phyloP scores from a whole-genome alignment of 2,113 vertebrate species.

The Phalacrocorax brasilianus region DNA sequence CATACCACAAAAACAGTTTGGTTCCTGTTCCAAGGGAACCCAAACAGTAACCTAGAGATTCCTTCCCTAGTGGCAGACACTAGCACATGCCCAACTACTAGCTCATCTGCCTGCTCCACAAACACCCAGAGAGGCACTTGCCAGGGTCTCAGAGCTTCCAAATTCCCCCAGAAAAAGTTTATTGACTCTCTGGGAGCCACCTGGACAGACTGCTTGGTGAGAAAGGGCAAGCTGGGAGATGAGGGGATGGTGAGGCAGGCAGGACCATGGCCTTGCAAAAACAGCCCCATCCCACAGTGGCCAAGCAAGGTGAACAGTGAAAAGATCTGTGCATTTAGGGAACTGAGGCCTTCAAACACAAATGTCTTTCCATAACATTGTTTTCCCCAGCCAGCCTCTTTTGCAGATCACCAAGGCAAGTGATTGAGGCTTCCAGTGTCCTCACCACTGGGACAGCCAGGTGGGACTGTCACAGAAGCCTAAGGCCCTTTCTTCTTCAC shows the following conservation, averaged over 20 bases:
- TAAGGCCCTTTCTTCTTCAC: neutral
- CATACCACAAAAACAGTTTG: neutral
- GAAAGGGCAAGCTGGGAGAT: neutral
- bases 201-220: fast-evolving
- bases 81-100: neutral
- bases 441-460: neutral
- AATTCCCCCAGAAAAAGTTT: neutral
- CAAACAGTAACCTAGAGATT: neutral
- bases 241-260: neutral
- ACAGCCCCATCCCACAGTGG: neutral
- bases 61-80: neutral
- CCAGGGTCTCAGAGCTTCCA: neutral
- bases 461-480: neutral
- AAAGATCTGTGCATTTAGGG: neutral
- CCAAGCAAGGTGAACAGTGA: neutral
- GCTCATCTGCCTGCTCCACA: neutral
- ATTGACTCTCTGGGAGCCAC: neutral
- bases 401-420: neutral
- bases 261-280: neutral
- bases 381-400: neutral
- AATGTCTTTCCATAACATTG: neutral
- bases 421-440: neutral
- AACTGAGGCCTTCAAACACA: neutral
- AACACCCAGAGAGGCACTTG: fast-evolving
- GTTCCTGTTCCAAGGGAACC: neutral